phyloP scores from a whole-genome alignment of 2,113 vertebrate genomes.

The Phaethon lepturus region DNA sequence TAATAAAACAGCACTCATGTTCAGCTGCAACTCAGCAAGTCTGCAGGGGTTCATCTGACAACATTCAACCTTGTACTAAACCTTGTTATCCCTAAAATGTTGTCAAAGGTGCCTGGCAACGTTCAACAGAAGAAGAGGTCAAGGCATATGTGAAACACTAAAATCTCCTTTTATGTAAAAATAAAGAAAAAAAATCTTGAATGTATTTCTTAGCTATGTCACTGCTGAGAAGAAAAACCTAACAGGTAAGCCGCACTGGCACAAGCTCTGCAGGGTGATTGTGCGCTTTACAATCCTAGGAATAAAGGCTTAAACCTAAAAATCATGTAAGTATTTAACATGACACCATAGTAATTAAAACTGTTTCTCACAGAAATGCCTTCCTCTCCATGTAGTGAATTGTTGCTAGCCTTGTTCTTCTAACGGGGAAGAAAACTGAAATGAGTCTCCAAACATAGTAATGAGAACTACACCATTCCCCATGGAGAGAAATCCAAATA shows the following conservation, averaged over 20 bases:
- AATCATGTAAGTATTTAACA: neutral
- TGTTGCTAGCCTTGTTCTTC: neutral
- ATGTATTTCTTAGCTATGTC: neutral
- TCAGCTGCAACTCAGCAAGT: neutral
- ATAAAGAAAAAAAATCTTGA: neutral
- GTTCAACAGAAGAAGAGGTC: neutral
- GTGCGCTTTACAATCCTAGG: neutral
- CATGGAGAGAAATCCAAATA: neutral
- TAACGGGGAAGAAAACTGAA: neutral
- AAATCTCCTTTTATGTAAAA: neutral
- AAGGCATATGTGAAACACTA: neutral
- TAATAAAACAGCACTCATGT: neutral
- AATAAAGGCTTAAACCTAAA: neutral
- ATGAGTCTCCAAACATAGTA: neutral
- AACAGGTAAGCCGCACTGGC: neutral
- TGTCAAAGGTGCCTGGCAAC: neutral
- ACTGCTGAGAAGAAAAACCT: neutral
- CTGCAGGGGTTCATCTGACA: neutral
- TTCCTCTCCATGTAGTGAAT: neutral
- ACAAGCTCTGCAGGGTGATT: fast-evolving
- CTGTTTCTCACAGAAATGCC: neutral
- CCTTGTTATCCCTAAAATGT: neutral
- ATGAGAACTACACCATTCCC: neutral
- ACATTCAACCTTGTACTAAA: neutral
- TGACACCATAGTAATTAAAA: neutral